Evolutionary conservation across 2,113 vertebrate species (phyloP).

Genomic region (Podiceps cristatus): DNA sequence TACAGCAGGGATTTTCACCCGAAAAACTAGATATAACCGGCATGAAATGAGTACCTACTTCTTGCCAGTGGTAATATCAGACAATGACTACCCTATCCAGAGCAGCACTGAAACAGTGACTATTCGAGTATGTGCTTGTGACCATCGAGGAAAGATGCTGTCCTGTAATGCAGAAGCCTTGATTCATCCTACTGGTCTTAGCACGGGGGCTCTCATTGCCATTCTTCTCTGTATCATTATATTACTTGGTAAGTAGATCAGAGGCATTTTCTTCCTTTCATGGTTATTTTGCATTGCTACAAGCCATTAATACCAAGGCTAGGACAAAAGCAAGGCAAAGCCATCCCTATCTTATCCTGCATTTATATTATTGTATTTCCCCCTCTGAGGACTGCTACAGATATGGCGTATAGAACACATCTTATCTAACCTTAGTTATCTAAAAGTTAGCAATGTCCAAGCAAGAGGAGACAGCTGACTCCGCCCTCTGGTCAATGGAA

Average conservation of each 20-base stretch:
- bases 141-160: constrained; percentile 92
- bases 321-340: not conserved
- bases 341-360: not conserved
- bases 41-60: constrained; percentile 89
- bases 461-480: not conserved
- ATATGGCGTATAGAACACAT: not conserved
- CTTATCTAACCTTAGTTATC: not conserved
- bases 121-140: constrained; percentile 92
- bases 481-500: not conserved
- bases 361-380: not conserved
- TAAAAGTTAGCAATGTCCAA: not conserved
- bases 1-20: constrained; percentile 91
- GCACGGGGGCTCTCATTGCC: constrained; percentile 93
- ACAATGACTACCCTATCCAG: constrained; percentile 88
- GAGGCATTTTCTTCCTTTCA: constrained; percentile 15
- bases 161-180: constrained; percentile 92
- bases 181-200: constrained; percentile 90
- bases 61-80: constrained; percentile 92
- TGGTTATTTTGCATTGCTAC: not conserved
- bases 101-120: constrained; percentile 95
- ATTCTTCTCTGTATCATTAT: constrained; percentile 95
- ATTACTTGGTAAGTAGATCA: constrained; percentile 88
- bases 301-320: not conserved
- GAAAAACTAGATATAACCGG: constrained; percentile 87
- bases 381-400: not conserved